Evolutionary conservation across 2,113 vertebrate species (phyloP).

Genomic region (Pseudolaguvia tuberculata): DNA sequence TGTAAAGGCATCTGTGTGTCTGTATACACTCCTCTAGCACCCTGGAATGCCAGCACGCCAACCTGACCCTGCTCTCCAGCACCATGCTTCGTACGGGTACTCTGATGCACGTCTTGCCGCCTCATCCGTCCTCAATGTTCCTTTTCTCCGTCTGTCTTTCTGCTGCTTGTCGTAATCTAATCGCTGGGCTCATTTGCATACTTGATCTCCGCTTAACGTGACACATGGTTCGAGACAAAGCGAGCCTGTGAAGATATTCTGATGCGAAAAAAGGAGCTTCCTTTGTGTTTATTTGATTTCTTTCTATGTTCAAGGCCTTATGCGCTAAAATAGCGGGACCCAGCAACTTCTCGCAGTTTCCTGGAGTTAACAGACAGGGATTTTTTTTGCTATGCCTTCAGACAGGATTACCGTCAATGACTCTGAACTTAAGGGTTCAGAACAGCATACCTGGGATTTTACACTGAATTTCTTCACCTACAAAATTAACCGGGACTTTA

Average conservation of each 20-base stretch:
- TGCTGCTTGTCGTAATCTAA: constrained; percentile 52
- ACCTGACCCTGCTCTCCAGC: constrained; percentile 52
- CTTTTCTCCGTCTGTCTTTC: constrained; percentile 38
- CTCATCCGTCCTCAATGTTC: constrained; percentile 12
- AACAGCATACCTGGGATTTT: not conserved
- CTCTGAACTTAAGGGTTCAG: constrained; percentile 24
- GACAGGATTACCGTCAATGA: constrained; percentile 39
- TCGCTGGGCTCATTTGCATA: constrained; percentile 65
- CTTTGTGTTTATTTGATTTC: not conserved
- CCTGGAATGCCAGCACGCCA: constrained; percentile 61
- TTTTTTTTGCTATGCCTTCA: constrained; percentile 11
- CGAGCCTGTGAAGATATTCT: constrained; percentile 24
- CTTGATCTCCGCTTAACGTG: constrained; percentile 61
- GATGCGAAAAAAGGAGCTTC: constrained; percentile 27
- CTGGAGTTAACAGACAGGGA: constrained; percentile 11
- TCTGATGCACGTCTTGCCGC: not conserved
- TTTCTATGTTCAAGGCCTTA: constrained; percentile 52
- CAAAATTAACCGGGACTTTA: not conserved
- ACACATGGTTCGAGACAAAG: constrained; percentile 52
- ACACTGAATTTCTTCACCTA: not conserved
- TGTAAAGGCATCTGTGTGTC: constrained; percentile 55
- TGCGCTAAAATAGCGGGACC: constrained; percentile 4
- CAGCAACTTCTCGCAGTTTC: constrained; percentile 30
- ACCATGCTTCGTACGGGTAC: not conserved
- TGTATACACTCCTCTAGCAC: constrained; percentile 46